Evolutionary conservation across 2,113 vertebrate species (phyloP).

Genomic region (Corvus cornix): DNA sequence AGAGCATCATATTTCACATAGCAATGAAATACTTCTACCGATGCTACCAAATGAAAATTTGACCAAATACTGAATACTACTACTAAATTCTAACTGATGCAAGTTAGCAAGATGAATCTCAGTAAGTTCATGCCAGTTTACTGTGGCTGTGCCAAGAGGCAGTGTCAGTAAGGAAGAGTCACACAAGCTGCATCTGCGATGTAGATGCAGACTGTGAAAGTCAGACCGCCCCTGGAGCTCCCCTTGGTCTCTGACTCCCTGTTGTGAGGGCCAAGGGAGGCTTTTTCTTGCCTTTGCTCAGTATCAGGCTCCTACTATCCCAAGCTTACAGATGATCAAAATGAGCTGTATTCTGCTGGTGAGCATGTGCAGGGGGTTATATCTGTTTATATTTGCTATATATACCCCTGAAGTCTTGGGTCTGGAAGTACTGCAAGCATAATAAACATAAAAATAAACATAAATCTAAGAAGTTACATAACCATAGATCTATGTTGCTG

Average conservation of each 20-base stretch:
- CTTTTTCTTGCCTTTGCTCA: background rate
- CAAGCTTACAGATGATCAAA: background rate
- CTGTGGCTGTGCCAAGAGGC: background rate
- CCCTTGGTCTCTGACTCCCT: background rate
- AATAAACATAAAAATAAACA: background rate
- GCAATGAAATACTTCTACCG: background rate
- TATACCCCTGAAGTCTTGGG: background rate
- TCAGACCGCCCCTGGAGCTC: background rate
- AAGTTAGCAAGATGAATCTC: background rate
- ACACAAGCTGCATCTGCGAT: background rate
- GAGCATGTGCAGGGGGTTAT: background rate
- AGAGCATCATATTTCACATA: background rate
- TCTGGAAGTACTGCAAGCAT: background rate
- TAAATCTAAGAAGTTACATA: background rate
- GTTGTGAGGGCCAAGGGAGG: background rate
- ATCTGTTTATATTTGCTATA: background rate
- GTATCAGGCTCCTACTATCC: rapidly evolving
- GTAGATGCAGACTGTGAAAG: rapidly evolving
- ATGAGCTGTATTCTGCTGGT: background rate
- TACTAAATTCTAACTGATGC: background rate
- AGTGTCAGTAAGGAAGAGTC: background rate
- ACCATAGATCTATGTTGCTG: background rate
- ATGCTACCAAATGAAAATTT: background rate
- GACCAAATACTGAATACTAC: background rate
- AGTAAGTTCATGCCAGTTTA: background rate